Conservation (phyloP, 1,140 invertebrate species). For the Drosophila sechellia region DNA sequence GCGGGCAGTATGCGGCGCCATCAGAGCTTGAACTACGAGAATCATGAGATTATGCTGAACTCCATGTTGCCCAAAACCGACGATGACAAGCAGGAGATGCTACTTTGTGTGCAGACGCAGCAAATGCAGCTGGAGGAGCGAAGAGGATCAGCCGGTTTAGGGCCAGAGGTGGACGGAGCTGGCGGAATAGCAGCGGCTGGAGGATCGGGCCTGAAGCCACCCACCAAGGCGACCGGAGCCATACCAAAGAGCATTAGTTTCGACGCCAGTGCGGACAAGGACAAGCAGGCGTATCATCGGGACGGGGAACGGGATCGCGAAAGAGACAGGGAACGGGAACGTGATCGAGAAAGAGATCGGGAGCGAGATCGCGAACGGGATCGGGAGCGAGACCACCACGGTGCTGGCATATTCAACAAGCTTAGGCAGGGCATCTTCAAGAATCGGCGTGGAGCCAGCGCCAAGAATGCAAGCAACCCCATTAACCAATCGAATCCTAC, state of each 20-base stretch:
- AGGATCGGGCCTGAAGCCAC: slow-evolving; percentile 82
- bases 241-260: slow-evolving; percentile 97
- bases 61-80: slow-evolving; percentile 61
- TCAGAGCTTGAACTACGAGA: slow-evolving; percentile 83
- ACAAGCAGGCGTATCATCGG: slow-evolving; percentile 47
- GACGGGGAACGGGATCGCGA: slow-evolving; percentile 25
- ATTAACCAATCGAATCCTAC: neutral
- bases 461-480: slow-evolving; percentile 57
- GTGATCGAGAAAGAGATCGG: slow-evolving; percentile 33
- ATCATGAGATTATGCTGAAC: slow-evolving; percentile 80
- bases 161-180: neutral
- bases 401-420: slow-evolving; percentile 88
- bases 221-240: slow-evolving; percentile 89
- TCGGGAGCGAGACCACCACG: slow-evolving; percentile 38
- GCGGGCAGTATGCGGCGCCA: slow-evolving; percentile 65
- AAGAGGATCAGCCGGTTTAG: neutral
- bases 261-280: slow-evolving; percentile 94
- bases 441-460: slow-evolving; percentile 86
- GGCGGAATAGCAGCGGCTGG: neutral
- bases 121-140: slow-evolving; percentile 48
- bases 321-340: slow-evolving; percentile 21
- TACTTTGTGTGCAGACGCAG: slow-evolving; percentile 65
- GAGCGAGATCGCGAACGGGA: slow-evolving; percentile 18
- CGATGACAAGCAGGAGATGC: slow-evolving; percentile 70
- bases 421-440: slow-evolving; percentile 87